phyloP scores from a whole-genome alignment of 2,888 invertebrate species.

The Muscina levida region DNA sequence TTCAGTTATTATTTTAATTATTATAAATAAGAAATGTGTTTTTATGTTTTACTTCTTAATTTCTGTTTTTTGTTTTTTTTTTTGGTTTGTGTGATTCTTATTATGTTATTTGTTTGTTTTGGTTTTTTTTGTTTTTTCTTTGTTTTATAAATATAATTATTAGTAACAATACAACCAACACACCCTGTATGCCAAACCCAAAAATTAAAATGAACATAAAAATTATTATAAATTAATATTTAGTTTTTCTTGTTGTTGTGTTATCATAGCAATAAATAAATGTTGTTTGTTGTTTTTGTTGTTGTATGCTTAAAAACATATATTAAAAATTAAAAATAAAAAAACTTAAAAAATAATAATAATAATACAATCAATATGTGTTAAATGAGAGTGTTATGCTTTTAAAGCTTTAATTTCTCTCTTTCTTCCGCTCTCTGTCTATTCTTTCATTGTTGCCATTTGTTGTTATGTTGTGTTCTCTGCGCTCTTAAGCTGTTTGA shows the following conservation, averaged over 20 bases:
- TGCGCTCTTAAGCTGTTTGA: not conserved
- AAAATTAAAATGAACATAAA: conserved; percentile 29
- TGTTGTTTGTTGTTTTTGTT: conserved; percentile 3
- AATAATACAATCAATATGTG: conserved; percentile 19
- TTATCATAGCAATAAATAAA: conserved; percentile 29
- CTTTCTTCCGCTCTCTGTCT: not conserved
- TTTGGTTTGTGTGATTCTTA: conserved; percentile 5
- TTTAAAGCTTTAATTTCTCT: conserved; percentile 52
- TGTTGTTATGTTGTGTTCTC: not conserved
- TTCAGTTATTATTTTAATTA: conserved; percentile 35
- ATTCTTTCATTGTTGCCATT: not conserved
- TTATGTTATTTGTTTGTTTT: conserved; percentile 35
- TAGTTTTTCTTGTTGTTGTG: conserved; percentile 10
- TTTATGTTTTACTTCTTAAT: too few relatives aligned
- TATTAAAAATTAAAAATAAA: too few relatives aligned
- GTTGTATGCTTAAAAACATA: conserved; percentile 13
- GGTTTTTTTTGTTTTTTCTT: conserved; percentile 40
- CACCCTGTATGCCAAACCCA: conserved; percentile 68
- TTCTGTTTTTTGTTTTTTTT: conserved; percentile 30
- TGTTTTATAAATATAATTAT: conserved; percentile 47
- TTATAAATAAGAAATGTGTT: conserved; percentile 46
- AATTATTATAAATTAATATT: not conserved
- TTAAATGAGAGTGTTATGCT: conserved; percentile 55
- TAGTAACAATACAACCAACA: conserved; percentile 69
- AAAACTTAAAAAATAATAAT: not conserved